A percentile compares a stretch with the other conserved stretches of the same genome.
These are phyloP conservation scores for Limnephilus rhombicus DNA, from an alignment of 2,888 invertebrate genomes.

Conservation along the genomic window DNA sequence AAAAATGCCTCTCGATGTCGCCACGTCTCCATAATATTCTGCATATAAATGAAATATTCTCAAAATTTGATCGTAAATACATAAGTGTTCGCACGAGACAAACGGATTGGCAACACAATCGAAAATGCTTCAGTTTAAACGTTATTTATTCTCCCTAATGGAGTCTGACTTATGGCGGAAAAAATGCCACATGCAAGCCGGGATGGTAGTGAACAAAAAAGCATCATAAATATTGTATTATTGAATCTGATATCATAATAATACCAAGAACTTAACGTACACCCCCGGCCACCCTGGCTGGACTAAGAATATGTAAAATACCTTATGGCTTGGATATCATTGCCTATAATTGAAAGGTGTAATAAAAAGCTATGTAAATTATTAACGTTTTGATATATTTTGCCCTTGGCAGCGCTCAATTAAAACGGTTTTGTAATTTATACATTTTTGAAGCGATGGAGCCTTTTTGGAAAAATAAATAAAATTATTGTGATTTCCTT, in stretches of 20 bases:
- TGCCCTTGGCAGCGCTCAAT: background rate
- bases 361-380: background rate
- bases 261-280: background rate
- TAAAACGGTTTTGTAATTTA: background rate
- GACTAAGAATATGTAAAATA: background rate
- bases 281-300: background rate
- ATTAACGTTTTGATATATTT: background rate
- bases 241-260: background rate
- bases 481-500: background rate
- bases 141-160: constrained; percentile 36
- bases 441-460: background rate
- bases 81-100: background rate
- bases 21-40: background rate
- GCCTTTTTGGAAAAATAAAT: background rate
- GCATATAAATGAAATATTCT: background rate
- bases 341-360: background rate
- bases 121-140: constrained; percentile 25
- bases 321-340: background rate
- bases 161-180: constrained; percentile 11
- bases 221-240: constrained; percentile 8
- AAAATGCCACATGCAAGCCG: constrained; percentile 14
- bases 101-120: constrained; percentile 36
- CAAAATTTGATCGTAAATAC: constrained; percentile 14
- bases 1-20: background rate
- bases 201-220: background rate